Evolutionary conservation across 2,888 invertebrate species (phyloP), one percentile per base, ranked within the genome.

Genomic region (Liodrosophila aerea): DNA sequence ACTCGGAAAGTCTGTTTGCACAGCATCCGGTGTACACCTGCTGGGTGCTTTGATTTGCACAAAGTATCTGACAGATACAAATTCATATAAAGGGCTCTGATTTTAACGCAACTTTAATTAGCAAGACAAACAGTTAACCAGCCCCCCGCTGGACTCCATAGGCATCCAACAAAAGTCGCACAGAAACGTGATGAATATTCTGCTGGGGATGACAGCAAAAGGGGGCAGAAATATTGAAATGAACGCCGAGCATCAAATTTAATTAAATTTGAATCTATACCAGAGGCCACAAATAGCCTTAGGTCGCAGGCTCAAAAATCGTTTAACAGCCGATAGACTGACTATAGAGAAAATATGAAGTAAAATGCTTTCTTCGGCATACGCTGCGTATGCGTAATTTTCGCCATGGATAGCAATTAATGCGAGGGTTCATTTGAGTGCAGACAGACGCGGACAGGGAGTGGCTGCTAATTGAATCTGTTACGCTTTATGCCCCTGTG

Each of bases 41-140:
- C 44, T 47, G 47, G 31, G 37, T 39, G 31, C 69, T 75, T 74
- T 77, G 77, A 78, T 81, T 81, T 81, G 61, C 61, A 64, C 75
- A 72, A 70, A 75, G 77, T 67, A 81, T 77, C 64, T 75, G 73
- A 16, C 49, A 51, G 66, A 66, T 66, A 66, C 62, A 73, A 61
- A 58, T 64, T 65, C 71, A n/a, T n/a, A n/a, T n/a, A n/a, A 68
- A 63, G 45, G 39, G 59, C 45, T 62, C 54, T 33, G 60, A 53
- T 66, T 40, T 60, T 73, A 73, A 67, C 69, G 52, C 60, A 64
- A 67, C 63, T 75, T 75, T 81, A 78, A 81, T 78, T 78, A 77
- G 75, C 62, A 75, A 75, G 51, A 54, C 75, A 81, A 81, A 78
- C 82, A 77, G 53, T 58, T 58, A 43, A 41, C 40, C 51, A 36